Percentiles rank a stretch among this genome's conserved stretches.
phyloP scores from a whole-genome alignment of 2,113 vertebrate species.

The Stegostoma tigrinum region DNA sequence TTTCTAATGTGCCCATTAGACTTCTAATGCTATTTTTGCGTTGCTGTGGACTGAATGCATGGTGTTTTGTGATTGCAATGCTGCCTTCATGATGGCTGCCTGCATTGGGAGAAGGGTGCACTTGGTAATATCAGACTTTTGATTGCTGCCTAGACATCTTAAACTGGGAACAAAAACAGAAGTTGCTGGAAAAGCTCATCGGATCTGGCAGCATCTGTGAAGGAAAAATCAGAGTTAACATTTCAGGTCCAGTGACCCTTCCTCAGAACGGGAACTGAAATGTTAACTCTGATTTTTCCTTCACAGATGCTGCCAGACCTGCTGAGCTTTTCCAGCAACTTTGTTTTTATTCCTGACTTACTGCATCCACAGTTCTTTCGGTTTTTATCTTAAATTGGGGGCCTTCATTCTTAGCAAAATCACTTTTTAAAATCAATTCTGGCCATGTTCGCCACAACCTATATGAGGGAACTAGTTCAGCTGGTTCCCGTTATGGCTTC shows the following conservation, averaged over 20 bases:
- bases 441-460: background rate
- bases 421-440: background rate
- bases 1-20: background rate
- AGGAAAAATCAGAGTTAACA: too few species aligned
- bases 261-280: too few species aligned
- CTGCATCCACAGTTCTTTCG: background rate
- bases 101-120: background rate
- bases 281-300: too few species aligned
- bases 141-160: background rate
- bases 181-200: too few species aligned
- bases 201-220: too few species aligned
- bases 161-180: background rate
- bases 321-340: too few species aligned
- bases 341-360: too few species aligned
- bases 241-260: too few species aligned
- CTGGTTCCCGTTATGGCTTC: background rate
- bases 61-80: background rate
- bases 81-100: background rate
- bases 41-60: background rate
- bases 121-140: background rate
- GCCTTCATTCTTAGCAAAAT: background rate
- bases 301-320: too few species aligned
- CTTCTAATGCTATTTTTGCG: background rate
- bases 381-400: background rate
- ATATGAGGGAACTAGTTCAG: background rate